Evolutionary conservation across 1,140 invertebrate genomes (phyloP).

Genomic region (Cardiocondyla obscurior): DNA sequence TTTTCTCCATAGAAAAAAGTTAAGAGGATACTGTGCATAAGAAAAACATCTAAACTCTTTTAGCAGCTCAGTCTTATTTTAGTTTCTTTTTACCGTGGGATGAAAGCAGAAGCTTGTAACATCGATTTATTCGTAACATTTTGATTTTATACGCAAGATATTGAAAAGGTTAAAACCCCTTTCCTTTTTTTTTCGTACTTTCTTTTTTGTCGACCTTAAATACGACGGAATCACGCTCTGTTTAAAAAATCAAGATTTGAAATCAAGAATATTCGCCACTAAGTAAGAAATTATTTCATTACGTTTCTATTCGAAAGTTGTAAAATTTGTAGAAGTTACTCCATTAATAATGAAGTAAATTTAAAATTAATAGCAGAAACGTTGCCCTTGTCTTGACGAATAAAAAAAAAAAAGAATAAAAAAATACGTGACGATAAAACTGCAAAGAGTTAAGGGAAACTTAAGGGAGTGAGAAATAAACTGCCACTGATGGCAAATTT

Average conservation of each 20-base stretch:
- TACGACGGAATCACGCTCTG: not conserved
- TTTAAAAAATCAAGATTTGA: not conserved
- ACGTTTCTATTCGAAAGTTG: not conserved
- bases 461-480: constrained; percentile 7
- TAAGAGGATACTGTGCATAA: not conserved
- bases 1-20: not conserved
- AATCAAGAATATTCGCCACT: not conserved
- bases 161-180: not conserved
- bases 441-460: not conserved
- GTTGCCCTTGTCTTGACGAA: not conserved
- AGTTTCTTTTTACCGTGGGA: not conserved
- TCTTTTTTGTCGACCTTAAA: not conserved
- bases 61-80: not conserved
- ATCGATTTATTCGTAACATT: constrained; percentile 7
- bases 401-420: too few relatives aligned
- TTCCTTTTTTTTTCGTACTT: not conserved
- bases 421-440: not conserved
- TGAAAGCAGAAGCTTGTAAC: not conserved
- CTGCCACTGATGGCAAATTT: not conserved
- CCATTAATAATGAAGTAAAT: not conserved
- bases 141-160: not conserved
- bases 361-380: constrained; percentile 38
- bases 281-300: not conserved
- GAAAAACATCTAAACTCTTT: constrained; percentile 19
- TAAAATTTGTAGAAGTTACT: not conserved